Conservation (phyloP, 2,797 vertebrate species). For the Sphaeramia orbicularis region DNA sequence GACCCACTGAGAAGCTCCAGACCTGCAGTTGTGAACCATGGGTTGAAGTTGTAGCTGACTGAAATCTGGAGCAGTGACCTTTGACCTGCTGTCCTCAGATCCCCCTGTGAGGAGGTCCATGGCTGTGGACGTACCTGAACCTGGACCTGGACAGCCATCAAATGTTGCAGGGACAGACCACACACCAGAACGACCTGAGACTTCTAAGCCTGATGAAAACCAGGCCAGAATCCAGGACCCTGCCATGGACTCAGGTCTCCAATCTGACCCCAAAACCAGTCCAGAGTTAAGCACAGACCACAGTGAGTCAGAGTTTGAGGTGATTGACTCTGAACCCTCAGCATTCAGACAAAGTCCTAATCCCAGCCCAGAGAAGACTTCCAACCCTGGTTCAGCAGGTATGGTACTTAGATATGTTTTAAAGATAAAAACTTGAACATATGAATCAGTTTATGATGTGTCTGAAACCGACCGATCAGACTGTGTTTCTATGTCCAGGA, state of each 20-base stretch:
- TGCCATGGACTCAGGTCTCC: not conserved
- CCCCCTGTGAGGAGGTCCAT: not conserved
- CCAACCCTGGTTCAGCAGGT: slow-evolving; percentile 15
- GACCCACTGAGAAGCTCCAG: no score
- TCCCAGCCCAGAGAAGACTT: not conserved
- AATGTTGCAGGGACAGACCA: not conserved
- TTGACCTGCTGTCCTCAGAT: slow-evolving; percentile 17
- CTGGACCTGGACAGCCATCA: not conserved
- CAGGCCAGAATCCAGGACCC: not conserved
- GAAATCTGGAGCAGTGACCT: no score
- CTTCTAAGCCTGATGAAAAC: not conserved
- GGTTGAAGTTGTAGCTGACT: no score
- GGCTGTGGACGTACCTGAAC: not conserved
- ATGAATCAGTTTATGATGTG: not conserved
- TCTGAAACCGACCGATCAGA: slow-evolving; percentile 22
- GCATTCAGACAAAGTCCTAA: not conserved
- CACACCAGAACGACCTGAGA: not conserved
- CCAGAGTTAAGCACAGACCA: slow-evolving; percentile 5
- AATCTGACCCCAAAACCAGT: not conserved
- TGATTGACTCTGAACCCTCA: slow-evolving; percentile 1
- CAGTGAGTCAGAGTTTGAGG: slow-evolving; percentile 26
- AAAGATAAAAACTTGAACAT: not conserved
- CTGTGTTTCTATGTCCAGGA: slow-evolving; percentile 69
- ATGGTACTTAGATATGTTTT: not conserved
- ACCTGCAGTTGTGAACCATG: no score